phyloP scores from a whole-genome alignment of 1,140 invertebrate species.

The Watersipora subatra region DNA sequence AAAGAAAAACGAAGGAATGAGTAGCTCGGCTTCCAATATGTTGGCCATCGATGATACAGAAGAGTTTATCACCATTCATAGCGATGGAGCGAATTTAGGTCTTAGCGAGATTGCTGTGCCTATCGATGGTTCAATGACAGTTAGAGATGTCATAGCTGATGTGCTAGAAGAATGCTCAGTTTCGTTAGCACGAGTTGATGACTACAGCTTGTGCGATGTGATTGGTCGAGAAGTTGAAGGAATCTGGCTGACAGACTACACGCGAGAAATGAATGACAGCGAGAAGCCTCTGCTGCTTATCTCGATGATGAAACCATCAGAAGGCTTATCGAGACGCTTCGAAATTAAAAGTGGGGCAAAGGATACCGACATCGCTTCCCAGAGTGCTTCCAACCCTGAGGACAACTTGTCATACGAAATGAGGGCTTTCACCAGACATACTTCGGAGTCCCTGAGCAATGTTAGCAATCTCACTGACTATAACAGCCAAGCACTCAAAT shows the following conservation, averaged over 20 bases:
- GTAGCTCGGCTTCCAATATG: neutral
- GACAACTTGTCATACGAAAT: neutral
- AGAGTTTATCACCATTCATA: neutral
- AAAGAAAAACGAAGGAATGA: neutral
- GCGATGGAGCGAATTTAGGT: neutral
- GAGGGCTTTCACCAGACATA: neutral
- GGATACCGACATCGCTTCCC: neutral
- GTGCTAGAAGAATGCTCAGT: neutral
- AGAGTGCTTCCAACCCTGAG: neutral
- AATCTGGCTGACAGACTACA: constrained; percentile 1
- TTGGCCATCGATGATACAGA: neutral
- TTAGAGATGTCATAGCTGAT: neutral
- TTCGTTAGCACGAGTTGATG: neutral
- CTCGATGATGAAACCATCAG: constrained; percentile 2
- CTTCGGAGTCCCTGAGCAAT: neutral
- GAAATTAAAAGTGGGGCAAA: neutral
- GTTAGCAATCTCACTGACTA: neutral
- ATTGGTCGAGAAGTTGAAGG: neutral
- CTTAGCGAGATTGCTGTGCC: neutral
- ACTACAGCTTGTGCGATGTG: neutral
- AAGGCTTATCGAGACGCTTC: constrained; percentile 1
- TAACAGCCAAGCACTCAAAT: neutral
- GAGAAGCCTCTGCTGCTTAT: constrained; percentile 1
- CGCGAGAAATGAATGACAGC: neutral
- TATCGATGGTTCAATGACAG: neutral